These are phyloP conservation scores for Lathamus discolor DNA, from an alignment of 2,113 vertebrate genomes.

Conservation along the genomic window DNA sequence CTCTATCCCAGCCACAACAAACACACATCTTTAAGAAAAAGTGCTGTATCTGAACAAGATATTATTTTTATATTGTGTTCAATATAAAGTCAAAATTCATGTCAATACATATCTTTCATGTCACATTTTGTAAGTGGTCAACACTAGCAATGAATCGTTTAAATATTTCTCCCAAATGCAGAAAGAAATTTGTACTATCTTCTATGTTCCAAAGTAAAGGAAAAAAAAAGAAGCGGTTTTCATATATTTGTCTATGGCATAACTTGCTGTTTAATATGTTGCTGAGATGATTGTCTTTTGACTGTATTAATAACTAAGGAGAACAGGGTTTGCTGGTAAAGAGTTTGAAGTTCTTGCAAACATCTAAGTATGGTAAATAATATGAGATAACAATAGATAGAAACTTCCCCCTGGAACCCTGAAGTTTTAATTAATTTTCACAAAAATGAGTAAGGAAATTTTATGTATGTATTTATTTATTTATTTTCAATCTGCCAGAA, in stretches of 20 bases:
- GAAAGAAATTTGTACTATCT: background rate
- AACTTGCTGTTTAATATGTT: background rate
- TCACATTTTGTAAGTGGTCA: background rate
- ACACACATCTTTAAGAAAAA: background rate
- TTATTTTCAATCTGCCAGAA: background rate
- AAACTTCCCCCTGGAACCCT: background rate
- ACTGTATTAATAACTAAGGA: background rate
- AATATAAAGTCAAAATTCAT: background rate
- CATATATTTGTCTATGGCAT: background rate
- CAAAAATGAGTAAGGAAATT: background rate
- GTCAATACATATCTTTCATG: background rate
- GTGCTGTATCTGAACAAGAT: background rate
- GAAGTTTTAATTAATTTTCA: conserved; percentile 10
- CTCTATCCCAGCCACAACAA: background rate
- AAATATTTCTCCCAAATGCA: background rate
- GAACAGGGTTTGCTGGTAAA: background rate
- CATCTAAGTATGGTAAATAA: background rate
- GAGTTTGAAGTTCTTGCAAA: background rate
- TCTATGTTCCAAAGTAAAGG: background rate
- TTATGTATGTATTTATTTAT: background rate
- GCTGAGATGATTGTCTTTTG: background rate
- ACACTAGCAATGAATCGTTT: background rate
- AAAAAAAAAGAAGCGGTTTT: background rate
- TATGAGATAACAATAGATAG: background rate
- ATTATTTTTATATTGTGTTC: background rate